These are phyloP conservation scores for Scytalopus superciliaris DNA, from an alignment of 2,113 vertebrate genomes.

Conservation along the genomic window DNA sequence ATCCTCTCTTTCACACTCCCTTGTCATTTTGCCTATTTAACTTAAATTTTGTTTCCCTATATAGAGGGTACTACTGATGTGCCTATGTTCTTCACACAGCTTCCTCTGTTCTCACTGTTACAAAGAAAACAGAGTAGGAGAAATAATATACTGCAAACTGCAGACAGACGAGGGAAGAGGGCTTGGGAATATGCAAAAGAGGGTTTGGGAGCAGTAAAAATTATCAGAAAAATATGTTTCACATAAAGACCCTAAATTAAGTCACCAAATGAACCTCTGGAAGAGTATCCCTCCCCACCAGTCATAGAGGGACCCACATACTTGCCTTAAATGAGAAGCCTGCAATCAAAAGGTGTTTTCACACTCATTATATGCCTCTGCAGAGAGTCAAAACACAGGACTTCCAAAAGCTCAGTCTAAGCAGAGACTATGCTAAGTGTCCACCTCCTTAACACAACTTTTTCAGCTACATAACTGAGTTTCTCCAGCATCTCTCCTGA, in stretches of 20 bases:
- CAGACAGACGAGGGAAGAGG: background rate
- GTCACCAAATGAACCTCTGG: background rate
- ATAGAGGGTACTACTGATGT: background rate
- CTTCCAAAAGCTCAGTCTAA: background rate
- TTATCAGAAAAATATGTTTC: background rate
- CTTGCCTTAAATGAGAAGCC: background rate
- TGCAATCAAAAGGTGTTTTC: background rate
- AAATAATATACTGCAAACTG: background rate
- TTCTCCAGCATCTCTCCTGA: background rate
- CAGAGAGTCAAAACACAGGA: background rate
- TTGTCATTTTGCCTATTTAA: background rate
- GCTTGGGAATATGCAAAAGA: background rate
- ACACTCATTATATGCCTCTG: background rate
- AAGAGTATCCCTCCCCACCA: background rate
- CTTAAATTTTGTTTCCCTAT: background rate
- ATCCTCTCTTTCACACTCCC: background rate
- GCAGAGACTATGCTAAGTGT: background rate
- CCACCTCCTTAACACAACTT: background rate
- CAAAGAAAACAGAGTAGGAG: background rate
- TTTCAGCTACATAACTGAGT: background rate
- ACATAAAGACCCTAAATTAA: background rate
- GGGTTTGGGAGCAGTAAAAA: background rate
- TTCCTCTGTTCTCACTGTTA: background rate
- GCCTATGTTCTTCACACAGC: background rate
- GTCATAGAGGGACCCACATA: background rate